These are phyloP conservation scores for Zonitis immaculata DNA, from an alignment of 2,888 invertebrate species.

Conservation along the genomic window DNA sequence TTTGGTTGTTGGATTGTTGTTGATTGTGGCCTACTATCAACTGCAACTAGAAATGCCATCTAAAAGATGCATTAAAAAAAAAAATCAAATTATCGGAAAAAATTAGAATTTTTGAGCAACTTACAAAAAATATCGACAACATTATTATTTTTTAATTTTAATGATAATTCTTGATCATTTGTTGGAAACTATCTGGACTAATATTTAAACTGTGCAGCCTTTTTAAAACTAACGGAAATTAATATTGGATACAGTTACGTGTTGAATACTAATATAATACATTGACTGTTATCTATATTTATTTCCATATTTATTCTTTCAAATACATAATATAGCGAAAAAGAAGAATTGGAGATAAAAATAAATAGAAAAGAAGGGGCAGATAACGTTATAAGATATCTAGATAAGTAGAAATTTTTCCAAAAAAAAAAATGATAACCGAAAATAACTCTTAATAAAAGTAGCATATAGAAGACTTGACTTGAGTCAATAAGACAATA, in stretches of 20 bases:
- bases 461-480: no score
- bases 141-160: background rate
- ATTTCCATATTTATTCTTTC: constrained; percentile 23
- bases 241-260: constrained; percentile 33
- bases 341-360: no score
- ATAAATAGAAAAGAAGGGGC: constrained; percentile 40
- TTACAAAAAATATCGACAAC: background rate
- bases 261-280: constrained; percentile 22
- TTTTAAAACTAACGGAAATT: constrained; percentile 43
- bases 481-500: no score
- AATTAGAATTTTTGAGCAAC: no score
- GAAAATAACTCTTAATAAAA: no score
- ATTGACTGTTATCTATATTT: constrained; percentile 31
- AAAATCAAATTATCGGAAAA: no score
- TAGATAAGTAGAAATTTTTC: no score
- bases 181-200: constrained; percentile 35
- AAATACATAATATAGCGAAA: no score
- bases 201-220: constrained; percentile 38
- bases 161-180: constrained; percentile 35
- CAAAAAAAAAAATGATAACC: no score
- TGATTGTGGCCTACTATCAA: constrained; percentile 30
- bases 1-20: constrained; percentile 1
- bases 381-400: constrained; percentile 42
- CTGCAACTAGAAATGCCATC: constrained; percentile 27
- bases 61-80: no score